phyloP scores from a whole-genome alignment of 2,888 invertebrate species.

The Ophonus ardosiacus region DNA sequence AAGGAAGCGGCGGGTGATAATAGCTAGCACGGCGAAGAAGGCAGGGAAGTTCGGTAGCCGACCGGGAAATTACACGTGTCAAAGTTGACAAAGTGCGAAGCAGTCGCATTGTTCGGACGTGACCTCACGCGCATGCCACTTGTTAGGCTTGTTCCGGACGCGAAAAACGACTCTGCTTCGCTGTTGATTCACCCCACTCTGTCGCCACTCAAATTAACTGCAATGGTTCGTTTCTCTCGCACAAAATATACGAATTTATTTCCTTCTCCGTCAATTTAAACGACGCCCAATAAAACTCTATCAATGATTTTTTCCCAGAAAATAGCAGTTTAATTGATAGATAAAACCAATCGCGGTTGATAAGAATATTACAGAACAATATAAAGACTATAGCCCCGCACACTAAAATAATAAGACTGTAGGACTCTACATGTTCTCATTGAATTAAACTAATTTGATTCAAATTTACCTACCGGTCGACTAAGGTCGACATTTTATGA shows the following conservation, averaged over 20 bases:
- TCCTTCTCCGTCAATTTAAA: neutral
- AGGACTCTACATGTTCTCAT: no score
- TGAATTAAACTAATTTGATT: no score
- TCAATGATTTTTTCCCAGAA: neutral
- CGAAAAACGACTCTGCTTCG: slow-evolving; percentile 4
- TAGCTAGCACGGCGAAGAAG: slow-evolving; percentile 33
- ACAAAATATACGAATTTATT: slow-evolving; percentile 9
- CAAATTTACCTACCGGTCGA: no score
- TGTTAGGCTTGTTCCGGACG: slow-evolving; percentile 64
- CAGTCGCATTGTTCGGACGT: slow-evolving; percentile 65
- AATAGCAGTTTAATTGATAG: neutral
- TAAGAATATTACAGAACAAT: no score
- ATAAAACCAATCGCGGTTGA: neutral
- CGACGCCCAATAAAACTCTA: neutral
- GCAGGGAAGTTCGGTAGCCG: slow-evolving; percentile 68
- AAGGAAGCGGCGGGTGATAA: slow-evolving; percentile 58
- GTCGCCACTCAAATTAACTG: slow-evolving; percentile 40
- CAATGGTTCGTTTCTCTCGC: neutral
- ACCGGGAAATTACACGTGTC: slow-evolving; percentile 69
- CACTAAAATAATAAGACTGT: no score
- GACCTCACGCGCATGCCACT: slow-evolving; percentile 68
- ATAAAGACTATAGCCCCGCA: no score
- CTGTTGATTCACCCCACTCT: slow-evolving; percentile 30
- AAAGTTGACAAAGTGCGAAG: slow-evolving; percentile 68
- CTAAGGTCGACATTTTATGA: no score